Conservation (phyloP, 2,797 vertebrate species). For the Novumbra hubbsi region DNA sequence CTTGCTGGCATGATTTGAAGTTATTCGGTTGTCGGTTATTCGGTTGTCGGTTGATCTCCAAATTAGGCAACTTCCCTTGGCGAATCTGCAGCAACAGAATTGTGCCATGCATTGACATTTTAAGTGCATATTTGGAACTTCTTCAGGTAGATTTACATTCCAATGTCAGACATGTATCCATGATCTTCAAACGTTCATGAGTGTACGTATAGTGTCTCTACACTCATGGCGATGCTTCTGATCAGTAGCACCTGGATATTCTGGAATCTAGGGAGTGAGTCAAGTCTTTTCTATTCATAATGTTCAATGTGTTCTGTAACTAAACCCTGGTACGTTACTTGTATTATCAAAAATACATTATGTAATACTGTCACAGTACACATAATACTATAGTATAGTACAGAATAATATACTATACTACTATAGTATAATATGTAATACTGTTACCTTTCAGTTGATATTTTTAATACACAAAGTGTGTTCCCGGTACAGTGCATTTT, state of each 20-base stretch:
- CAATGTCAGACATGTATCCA: too few relatives aligned
- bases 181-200: too few relatives aligned
- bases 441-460: neutral
- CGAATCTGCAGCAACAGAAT: too few relatives aligned
- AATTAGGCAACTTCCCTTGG: too few relatives aligned
- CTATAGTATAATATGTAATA: neutral
- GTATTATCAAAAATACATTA: neutral
- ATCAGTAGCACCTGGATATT: neutral
- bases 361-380: neutral
- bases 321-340: too few relatives aligned
- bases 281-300: neutral
- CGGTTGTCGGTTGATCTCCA: too few relatives aligned
- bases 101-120: too few relatives aligned
- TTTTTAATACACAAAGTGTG: neutral
- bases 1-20: neutral
- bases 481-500: neutral
- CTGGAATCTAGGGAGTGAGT: neutral
- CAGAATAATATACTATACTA: too few relatives aligned
- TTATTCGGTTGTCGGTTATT: too few relatives aligned
- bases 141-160: too few relatives aligned
- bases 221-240: neutral
- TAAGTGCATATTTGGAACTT: too few relatives aligned
- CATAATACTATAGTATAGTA: too few relatives aligned
- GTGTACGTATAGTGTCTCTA: neutral
- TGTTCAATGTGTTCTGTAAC: neutral